Evolutionary conservation across 2,113 vertebrate genomes (phyloP).

Genomic region (Etia nguti): DNA sequence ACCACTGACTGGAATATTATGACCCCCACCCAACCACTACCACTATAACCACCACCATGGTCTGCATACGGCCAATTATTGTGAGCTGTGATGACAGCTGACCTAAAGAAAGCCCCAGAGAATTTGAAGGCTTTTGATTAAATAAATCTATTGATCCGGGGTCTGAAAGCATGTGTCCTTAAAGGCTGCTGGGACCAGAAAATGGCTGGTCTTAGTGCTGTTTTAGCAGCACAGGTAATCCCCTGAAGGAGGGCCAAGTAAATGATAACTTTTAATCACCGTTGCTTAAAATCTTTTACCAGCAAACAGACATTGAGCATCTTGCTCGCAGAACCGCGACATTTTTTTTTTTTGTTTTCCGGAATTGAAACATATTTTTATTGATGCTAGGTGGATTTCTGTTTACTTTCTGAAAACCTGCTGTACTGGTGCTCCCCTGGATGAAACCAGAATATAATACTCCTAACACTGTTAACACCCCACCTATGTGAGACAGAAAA

Average conservation of each 20-base stretch:
- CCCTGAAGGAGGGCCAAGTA: background rate
- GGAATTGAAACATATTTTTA: background rate
- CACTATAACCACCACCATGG: background rate
- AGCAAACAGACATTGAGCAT: background rate
- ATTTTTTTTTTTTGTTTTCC: background rate
- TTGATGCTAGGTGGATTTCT: background rate
- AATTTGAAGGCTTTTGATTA: background rate
- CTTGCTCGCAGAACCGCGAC: background rate
- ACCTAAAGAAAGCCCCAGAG: background rate
- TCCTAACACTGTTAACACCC: background rate
- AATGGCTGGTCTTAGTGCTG: background rate
- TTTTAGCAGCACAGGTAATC: background rate
- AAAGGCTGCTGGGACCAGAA: background rate
- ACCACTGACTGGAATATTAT: background rate
- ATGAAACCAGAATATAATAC: background rate
- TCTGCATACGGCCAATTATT: background rate
- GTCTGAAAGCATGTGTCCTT: background rate
- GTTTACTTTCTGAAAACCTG: background rate
- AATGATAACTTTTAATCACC: background rate
- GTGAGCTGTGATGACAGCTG: background rate
- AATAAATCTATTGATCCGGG: background rate
- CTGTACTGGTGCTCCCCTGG: background rate
- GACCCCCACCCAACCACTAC: background rate
- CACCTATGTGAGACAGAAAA: background rate
- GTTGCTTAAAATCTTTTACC: background rate